These are phyloP conservation scores for Melanogrammus aeglefinus DNA, from an alignment of 2,797 vertebrate species.

Conservation along the genomic window DNA sequence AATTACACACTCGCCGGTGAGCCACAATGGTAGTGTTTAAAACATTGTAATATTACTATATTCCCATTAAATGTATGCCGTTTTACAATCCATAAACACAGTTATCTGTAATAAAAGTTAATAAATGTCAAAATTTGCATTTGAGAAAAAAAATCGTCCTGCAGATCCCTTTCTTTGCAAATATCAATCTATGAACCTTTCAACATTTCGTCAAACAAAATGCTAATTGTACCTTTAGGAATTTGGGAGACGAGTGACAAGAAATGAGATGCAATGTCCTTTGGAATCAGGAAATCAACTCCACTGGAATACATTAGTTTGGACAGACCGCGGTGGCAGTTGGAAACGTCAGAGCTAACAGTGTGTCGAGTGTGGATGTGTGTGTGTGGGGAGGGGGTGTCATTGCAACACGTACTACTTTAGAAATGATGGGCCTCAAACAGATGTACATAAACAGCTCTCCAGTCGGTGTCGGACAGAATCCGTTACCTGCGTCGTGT, in stretches of 20 bases:
- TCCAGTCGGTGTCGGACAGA: too few species aligned
- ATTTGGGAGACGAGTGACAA: slow-evolving; percentile 99
- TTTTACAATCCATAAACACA: slow-evolving; percentile 99
- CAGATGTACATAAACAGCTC: too few species aligned
- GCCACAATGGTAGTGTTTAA: slow-evolving; percentile 98
- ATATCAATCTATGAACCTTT: slow-evolving; percentile 99
- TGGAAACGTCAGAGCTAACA: neutral
- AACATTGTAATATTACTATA: slow-evolving; percentile 98
- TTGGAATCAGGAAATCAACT: slow-evolving; percentile 94
- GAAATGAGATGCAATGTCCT: slow-evolving; percentile 99
- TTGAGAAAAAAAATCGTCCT: slow-evolving; percentile 85
- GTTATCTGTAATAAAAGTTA: slow-evolving; percentile 99
- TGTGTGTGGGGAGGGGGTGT: neutral
- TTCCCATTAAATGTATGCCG: slow-evolving; percentile 98
- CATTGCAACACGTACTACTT: slow-evolving; percentile 19
- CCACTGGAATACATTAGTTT: slow-evolving; percentile 88
- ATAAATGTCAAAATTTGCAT: slow-evolving; percentile 99
- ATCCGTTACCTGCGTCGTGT: too few species aligned
- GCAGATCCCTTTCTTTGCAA: slow-evolving; percentile 90
- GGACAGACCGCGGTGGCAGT: too few species aligned
- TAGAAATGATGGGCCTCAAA: neutral
- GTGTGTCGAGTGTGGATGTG: slow-evolving; percentile 11
- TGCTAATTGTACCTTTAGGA: slow-evolving; percentile 99
- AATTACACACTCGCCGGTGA: slow-evolving; percentile 94
- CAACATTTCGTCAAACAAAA: slow-evolving; percentile 99